These are phyloP conservation scores for Geophilus truncorum DNA, from an alignment of 2,888 invertebrate species.

Conservation along the genomic window DNA sequence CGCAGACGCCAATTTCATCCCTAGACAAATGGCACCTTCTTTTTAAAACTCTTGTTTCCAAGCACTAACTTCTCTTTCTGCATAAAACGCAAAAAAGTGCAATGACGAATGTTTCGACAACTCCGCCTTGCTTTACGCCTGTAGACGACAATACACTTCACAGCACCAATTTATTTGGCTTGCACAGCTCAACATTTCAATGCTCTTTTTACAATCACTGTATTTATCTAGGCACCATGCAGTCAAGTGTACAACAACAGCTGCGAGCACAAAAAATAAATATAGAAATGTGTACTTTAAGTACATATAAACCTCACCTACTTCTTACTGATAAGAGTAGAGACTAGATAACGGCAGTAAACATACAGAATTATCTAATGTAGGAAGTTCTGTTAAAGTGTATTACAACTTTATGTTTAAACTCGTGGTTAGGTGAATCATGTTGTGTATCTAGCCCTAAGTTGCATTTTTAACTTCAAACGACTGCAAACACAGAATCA, in stretches of 20 bases:
- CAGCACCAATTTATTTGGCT: background rate
- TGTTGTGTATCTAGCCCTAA: too few relatives aligned
- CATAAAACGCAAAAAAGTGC: background rate
- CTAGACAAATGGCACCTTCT: slow-evolving; percentile 2
- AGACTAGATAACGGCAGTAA: too few relatives aligned
- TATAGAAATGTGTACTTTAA: too few relatives aligned
- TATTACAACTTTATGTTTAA: too few relatives aligned
- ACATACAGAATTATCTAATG: too few relatives aligned
- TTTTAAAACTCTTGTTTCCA: background rate
- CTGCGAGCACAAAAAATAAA: background rate
- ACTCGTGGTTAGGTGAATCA: too few relatives aligned
- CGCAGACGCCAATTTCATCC: slow-evolving; percentile 1
- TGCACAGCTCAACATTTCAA: background rate
- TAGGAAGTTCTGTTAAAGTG: too few relatives aligned
- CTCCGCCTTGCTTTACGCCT: background rate
- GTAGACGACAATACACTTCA: background rate
- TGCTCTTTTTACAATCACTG: background rate
- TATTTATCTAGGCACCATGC: background rate
- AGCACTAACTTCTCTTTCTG: background rate
- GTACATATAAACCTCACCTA: too few relatives aligned
- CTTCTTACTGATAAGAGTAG: too few relatives aligned
- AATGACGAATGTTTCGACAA: slow-evolving; percentile 6
- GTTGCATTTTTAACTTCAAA: too few relatives aligned
- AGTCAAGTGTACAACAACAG: background rate
- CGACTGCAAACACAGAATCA: too few relatives aligned